Base-by-base conservation (phyloP, 2,888 invertebrate genomes). In the Ophioninae sp. region DNA sequence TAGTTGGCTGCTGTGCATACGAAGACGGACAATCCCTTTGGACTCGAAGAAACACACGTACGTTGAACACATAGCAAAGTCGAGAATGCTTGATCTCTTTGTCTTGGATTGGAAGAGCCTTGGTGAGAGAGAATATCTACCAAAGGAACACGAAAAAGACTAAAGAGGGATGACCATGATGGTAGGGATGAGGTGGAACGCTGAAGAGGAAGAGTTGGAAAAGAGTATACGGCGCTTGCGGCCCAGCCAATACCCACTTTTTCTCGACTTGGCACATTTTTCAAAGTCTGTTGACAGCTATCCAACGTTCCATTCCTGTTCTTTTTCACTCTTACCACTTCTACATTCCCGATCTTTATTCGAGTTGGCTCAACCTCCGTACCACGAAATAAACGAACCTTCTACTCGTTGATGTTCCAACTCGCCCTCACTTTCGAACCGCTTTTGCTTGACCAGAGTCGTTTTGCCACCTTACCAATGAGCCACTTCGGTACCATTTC, bases 261-360 rank as follows among this genome's bases (percentile, higher is more conserved):
- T 91, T 91, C 90, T 89, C 85, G 86, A 87, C 89, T 91, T 91
- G 88, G 90, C 90, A 91, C 91, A 91, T 91, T 91, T 91, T 91
- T 91, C 91, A 91, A 90, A 90, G 89, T 87, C 87, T 84, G 90
- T 88, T 90, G 91, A 91, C 91, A 90, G 91, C 90, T 90, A 90
- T 89, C 73, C 83, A 67, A 79, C 82, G 81, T 86, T 83, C 83
- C 77, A 83, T 59, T 77, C 74, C 82, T 62, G 77, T 79, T 69
- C 79, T 76, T 79, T 75, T 61, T 56, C 79, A 65, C 73, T 62
- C 75, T 68, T 76, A 44, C 50, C 69, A 62, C 69, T 56, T 62
- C 82, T 76, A 72, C 70, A 68, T 75, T 82, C 81, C 84, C 83
- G 82, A 70, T 83, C 76, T 74, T 65, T 30, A 62, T 67, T 56